Base-by-base conservation (phyloP, 2,113 vertebrate species). In the Romanogobio albipinnatus region DNA sequence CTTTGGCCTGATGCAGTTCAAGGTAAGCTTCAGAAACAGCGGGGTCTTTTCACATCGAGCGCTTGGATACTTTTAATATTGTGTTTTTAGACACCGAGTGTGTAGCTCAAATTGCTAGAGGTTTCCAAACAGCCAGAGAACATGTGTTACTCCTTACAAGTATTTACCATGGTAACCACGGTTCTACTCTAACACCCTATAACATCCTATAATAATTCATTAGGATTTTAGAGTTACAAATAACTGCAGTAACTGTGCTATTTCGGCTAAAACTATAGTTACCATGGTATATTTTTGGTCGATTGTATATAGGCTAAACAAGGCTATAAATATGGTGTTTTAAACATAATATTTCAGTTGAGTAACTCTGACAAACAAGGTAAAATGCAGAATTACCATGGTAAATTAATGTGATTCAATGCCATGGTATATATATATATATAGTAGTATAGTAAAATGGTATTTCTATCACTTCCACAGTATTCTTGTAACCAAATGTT, bases 1-100 rank as follows among this genome's bases (percentile, higher is more conserved):
- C 9, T 80, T 61, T 73, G 22, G 14, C 47, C 26, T 5, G 26
- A 15, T 29, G 14, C 71, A 1, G 9, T 64, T 86, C 56, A 84
- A 19, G 82, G 87, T 88, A 51, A 86, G 85, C 58, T 66, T 29
- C 9, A 15, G 24, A 22, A n/a, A 13, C 10, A 6, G 29, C 14
- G 13, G 10, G 8, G 4, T 61, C 9, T 15, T 61, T 19, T 26
- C 19, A 56, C 29, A 13, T 5, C 0, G n/a, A 43, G 11, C 15
- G 0, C 43, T 45, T 13, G n/a, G 7, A 22, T 4, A 5, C 14
- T 7, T 36, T 76, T 3, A 56, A 39, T 66, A 4, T 36, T 10
- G 24, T 56, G 19, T 45, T 73, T 62, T 15, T 24, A 15, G 39
- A 15, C 5, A 47, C 19, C 8, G 2, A 56, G 17, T 56, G 53